Evolutionary conservation across 2,888 invertebrate genomes (phyloP), one percentile per base, ranked within the genome.

Genomic region (Cartodere bifasciata): DNA sequence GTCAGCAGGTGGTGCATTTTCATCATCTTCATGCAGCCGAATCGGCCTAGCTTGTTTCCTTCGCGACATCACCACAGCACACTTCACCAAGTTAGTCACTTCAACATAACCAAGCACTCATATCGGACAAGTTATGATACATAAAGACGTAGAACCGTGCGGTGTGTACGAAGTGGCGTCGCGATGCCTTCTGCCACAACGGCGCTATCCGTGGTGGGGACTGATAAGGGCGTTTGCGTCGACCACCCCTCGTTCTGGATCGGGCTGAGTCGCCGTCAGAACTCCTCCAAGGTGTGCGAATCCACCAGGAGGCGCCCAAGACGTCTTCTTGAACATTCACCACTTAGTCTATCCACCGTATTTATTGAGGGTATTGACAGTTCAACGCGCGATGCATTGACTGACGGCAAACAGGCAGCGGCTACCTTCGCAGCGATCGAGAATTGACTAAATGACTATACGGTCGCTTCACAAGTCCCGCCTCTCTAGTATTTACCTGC

Each of bases 1-100:
- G 30, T 38, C 38, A 14, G 34, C 40, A 40, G 48, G 29, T 38
- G 46, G 33, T 34, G 45, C 42, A 33, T 54, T 56, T 42, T 60
- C 62, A 41, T 65, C 67, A 41, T 63, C 61, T 51, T 66, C 65
- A 40, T 63, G 59, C 44, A 64, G 60, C 39, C 64, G 57, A 44
- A 63, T 64, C 41, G 67, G 67, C 42, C 66, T 57, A 29, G 65
- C 65, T 48, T 67, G 67, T 56, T 67, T 67, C 50, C 67, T 55
- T 38, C 67, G 61, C 44, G 67, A 67, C 66, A 67, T 66, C 43
- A 50, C 55, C 29, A 46, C 45, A 42, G 39, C 45, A 49, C 48
- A 45, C 46, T 42, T 47, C 50, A 48, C 51, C 47, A 46, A 46
- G 49, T 49, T 27, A 40, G 43, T 46, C 43, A 35, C 32, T 35